Evolutionary conservation across 1,140 invertebrate genomes (phyloP), one percentile per base, ranked within the genome.

Genomic region (Lepidurus apus): DNA sequence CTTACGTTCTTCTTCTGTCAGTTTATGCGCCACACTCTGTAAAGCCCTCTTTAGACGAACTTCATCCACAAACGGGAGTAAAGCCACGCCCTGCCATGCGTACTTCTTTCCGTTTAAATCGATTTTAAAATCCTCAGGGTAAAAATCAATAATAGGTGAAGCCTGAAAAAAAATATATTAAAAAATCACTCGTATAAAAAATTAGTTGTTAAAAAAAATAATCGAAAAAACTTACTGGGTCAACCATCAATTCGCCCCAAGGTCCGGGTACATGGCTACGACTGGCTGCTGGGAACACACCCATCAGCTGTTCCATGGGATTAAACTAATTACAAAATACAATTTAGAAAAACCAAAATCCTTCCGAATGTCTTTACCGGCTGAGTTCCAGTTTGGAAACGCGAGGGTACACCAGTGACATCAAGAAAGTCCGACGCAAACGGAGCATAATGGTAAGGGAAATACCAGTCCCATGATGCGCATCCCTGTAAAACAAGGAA

Each of bases 391-490:
- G 89, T 93, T 83, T 95, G 93, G 87, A 99, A 99, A 82, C 92
- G 88, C 0, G 93, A 94, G 73, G 92, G 91, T 3, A 97, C 85
- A 11, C 93, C 91, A 75, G 89, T 90, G 53, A 99, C 94, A 83
- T 98, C 95, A 34, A 95, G 89, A 86, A 99, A 99, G 87, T 99
- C 98, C 2, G 97, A 98, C 6, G 98, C 98, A 88, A 99, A 99
- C n/a, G 98, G 98, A 3, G 98, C 98, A 89, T 99, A 99, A 86
- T 99, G 98, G 85, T 97, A 99, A 0, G 98, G 98, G 86, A 96
- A 99, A 87, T 98, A 99, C 98, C 98, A 99, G 85, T 98, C 95
- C 98, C 98, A 99, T 3, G 96, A 98, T 26, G 96, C 93, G 87
- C 98, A 99, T 73, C 98, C 98, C 90, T 91, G 82, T 74, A 83